These are phyloP conservation scores for Temnothorax longispinosus DNA, from an alignment of 1,140 invertebrate genomes.

Conservation along the genomic window DNA sequence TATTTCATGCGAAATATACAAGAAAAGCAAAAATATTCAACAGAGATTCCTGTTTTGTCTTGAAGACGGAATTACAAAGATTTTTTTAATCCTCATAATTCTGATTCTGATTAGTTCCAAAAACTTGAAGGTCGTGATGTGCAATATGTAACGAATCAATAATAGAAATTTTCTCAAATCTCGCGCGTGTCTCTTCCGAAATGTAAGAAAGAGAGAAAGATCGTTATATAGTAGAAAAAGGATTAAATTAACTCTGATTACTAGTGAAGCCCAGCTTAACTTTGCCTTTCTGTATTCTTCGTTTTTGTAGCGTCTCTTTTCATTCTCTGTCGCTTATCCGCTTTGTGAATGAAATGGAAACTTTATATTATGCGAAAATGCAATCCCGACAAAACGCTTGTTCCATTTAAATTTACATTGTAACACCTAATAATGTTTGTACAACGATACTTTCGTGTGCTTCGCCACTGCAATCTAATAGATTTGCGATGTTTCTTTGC, in stretches of 20 bases:
- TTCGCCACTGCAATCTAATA: no score
- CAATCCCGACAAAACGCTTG: slow-evolving; percentile 4
- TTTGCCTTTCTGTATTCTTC: not conserved
- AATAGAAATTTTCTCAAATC: not conserved
- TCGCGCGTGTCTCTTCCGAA: not conserved
- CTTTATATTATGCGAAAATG: slow-evolving; percentile 32
- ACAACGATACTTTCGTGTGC: not conserved
- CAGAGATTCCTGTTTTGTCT: not conserved
- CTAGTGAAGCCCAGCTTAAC: slow-evolving; percentile 7
- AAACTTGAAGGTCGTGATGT: not conserved
- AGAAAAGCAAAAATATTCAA: not conserved
- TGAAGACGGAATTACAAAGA: not conserved
- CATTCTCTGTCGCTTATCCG: slow-evolving; percentile 1
- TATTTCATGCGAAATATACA: not conserved
- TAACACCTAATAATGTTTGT: not conserved
- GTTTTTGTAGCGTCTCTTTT: not conserved
- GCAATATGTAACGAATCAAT: not conserved
- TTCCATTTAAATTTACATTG: not conserved
- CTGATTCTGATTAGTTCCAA: not conserved
- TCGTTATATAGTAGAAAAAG: slow-evolving; percentile 10
- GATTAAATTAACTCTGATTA: slow-evolving; percentile 53
- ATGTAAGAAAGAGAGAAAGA: not conserved
- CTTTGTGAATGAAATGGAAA: slow-evolving; percentile 46
- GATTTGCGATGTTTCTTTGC: not conserved
- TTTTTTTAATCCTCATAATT: not conserved